Base-by-base conservation (phyloP, 2,797 vertebrate species). In the Liparis tanakae region DNA sequence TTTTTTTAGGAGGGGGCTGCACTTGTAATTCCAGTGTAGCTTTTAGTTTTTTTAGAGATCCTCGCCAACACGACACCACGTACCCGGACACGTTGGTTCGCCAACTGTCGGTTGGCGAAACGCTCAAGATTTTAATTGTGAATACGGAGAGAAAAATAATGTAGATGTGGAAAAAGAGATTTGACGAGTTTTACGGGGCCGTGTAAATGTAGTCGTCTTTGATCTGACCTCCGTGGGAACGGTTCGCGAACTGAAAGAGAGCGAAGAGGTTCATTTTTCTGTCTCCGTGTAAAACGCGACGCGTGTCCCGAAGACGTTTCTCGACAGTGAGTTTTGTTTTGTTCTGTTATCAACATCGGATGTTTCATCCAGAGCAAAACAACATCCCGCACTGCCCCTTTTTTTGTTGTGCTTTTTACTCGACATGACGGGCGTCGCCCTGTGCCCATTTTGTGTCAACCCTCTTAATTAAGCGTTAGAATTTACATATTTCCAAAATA, bases 371-470 rank as follows among this genome's bases (percentile, higher is more conserved):
- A 57, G 81, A 88, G 81, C 78, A 74, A 86, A 82, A 80, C 80
- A 69, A 71, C 76, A 67, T 63, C 57, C 34, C 55, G 30, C 61
- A 25, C 76, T 75, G 80, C 74, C 80, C 66, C n/a, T n/a, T 83
- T 81, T 30, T 30, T 30, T 30, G 25, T 30, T 30, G 25, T 82
- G 70, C 77, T 88, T 85, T 85, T 85, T 76, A 75, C 71, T 79
- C 41, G 72, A 86, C 77, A 41, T 78, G 74, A 71, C 75, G 10
- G 10, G 56, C 30, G 67, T 82, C 82, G 58, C n/a, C 50, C 51
- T 71, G 79, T 80, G 84, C n/a, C 72, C 87, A 79, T 86, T 86
- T 79, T 81, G 87, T 88, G 87, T 88, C 88, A 41, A 14, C 76
- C 72, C 73, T 75, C 72, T 64, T 57, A 67, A 65, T 30, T 72